A percentile compares a stretch with the other conserved stretches of the same genome.
Evolutionary conservation across 2,797 vertebrate species (phyloP).

Genomic region (Urocyon cinereoargenteus): DNA sequence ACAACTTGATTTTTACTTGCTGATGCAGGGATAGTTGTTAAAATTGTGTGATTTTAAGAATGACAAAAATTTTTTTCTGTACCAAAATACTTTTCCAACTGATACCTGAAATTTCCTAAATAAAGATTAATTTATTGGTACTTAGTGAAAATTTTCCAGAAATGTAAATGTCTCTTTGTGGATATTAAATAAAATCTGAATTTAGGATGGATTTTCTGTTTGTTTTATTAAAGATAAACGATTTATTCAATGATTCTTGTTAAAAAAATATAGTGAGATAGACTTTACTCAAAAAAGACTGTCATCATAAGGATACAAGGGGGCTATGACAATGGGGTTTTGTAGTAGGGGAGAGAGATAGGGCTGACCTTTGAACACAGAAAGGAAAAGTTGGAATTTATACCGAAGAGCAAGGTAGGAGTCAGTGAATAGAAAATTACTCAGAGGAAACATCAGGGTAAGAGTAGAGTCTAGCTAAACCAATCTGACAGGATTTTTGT

Average conservation of each 20-base stretch:
- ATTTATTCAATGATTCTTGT: background rate
- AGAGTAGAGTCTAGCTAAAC: background rate
- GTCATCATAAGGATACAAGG: background rate
- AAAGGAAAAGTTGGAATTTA: background rate
- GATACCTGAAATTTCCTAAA: background rate
- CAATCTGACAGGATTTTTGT: background rate
- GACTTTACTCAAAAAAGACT: background rate
- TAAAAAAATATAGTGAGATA: background rate
- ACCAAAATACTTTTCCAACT: background rate
- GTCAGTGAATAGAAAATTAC: background rate
- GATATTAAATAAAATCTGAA: slow-evolving; percentile 18
- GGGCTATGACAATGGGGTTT: background rate
- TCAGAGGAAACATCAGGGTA: background rate
- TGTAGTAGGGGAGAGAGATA: background rate
- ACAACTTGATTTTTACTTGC: background rate
- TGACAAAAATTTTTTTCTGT: background rate
- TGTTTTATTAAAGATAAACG: background rate
- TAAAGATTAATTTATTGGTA: slow-evolving; percentile 38
- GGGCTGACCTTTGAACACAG: background rate
- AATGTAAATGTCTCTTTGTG: background rate
- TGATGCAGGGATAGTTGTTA: background rate
- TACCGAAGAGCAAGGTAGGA: background rate
- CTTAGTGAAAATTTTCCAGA: background rate
- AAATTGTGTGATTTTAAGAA: background rate
- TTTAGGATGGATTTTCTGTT: background rate